Base-by-base conservation (phyloP, 2,113 vertebrate species). In the Amblyornis subalaris region DNA sequence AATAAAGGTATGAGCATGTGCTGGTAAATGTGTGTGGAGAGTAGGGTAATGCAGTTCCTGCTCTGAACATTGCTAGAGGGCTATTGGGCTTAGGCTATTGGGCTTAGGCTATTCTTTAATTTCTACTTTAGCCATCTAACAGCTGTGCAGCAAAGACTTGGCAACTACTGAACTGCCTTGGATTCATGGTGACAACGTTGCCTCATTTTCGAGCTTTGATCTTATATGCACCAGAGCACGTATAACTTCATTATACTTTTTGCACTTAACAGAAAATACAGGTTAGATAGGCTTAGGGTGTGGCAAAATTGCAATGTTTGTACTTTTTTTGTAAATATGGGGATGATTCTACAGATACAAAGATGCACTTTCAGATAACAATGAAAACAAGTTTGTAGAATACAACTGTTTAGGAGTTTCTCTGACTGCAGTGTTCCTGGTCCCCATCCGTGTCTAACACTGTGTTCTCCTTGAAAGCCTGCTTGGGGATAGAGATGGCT, bases 261-360 rank as follows among this genome's bases (percentile, higher is more conserved):
- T 96, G 94, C 96, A 94, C 94, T 92, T 96, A 74, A 55, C 42
- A 93, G 69, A 93, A 96, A 90, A 90, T 70, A 22, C 82, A 89
- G 70, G 23, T 89, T 82, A 66, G 67, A 53, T 17, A 66, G 54
- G 58, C 26, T 54, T 85, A 64, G 29, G 5, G 35, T 60, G 15
- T 79, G 80, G 64, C 88, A 90, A 77, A 92, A 78, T 78, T 74
- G 64, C 71, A 83, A n/a, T 81, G 73, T 94, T 95, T 95, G 50
- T 95, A 79, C 54, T 90, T 92, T 72, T 67, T 82, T 29, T 90
- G 54, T 88, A 89, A 91, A 77, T 85, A 90, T 64, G 95, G 96
- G 94, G 91, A 96, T 94, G 60, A 94, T 75, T 94, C 60, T 93
- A 67, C 54, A 83, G 71, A 95, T 77, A 83, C 33, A 78, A 93